phyloP scores from a whole-genome alignment of 2,888 invertebrate genomes.

The Megalurothrips usitatus region DNA sequence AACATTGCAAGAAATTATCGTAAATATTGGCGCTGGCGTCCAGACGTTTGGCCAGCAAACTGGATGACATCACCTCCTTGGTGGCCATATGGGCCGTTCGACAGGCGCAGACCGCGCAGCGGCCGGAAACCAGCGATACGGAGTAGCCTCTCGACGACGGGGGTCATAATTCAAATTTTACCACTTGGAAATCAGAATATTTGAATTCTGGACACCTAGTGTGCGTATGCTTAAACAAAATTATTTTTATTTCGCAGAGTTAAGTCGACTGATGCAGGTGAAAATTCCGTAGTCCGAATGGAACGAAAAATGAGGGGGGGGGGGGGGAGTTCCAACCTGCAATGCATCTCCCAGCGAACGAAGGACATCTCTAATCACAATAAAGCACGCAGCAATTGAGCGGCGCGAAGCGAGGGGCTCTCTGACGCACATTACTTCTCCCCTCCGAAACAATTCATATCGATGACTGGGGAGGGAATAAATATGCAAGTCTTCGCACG shows the following conservation, averaged over 20 bases:
- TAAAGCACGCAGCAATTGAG: constrained; percentile 17
- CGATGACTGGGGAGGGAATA: constrained; percentile 13
- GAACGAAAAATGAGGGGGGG: too few relatives aligned
- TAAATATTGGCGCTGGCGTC: neutral
- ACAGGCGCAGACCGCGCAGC: neutral
- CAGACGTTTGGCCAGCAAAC: neutral
- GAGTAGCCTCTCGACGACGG: too few relatives aligned
- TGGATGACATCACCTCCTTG: constrained; percentile 14
- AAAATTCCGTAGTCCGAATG: too few relatives aligned
- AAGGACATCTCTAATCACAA: constrained; percentile 25
- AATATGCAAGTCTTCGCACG: neutral
- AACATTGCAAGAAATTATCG: neutral
- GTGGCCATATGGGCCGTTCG: neutral
- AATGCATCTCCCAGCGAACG: neutral
- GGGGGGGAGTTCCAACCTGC: neutral
- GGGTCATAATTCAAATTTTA: too few relatives aligned
- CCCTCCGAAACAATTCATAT: constrained; percentile 14
- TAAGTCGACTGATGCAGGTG: too few relatives aligned
- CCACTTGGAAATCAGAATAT: too few relatives aligned
- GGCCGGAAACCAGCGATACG: neutral
- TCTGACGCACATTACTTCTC: neutral
- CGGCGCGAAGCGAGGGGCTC: neutral
- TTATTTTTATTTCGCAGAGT: too few relatives aligned
- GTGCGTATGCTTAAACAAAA: too few relatives aligned
- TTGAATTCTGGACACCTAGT: too few relatives aligned